Evolutionary conservation across 2,113 vertebrate species (phyloP).

Genomic region (Scomber colias): DNA sequence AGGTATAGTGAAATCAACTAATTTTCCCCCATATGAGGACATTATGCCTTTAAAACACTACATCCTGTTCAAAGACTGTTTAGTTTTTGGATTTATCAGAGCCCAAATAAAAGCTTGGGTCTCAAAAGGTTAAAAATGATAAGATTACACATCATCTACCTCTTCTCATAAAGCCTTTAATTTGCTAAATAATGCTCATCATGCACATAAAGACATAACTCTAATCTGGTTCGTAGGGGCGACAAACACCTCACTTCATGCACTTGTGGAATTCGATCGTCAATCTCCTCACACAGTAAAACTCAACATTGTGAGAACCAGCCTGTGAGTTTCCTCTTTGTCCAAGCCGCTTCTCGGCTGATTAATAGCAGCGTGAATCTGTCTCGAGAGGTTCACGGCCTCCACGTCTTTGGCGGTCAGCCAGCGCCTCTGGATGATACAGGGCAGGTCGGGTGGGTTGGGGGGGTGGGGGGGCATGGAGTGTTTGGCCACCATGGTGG

Average conservation of each 20-base stretch:
- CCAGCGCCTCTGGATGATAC: conserved; percentile 1
- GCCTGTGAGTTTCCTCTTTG: neutral
- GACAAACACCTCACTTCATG: neutral
- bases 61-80: too few species aligned
- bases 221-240: neutral
- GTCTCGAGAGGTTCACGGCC: neutral
- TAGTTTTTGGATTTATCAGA: too few species aligned
- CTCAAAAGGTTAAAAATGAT: too few species aligned
- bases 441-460: too few species aligned
- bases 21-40: too few species aligned
- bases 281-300: neutral
- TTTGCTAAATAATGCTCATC: too few species aligned
- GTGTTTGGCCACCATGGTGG: neutral
- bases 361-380: conserved; percentile 24
- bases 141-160: too few species aligned
- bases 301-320: neutral
- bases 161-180: too few species aligned
- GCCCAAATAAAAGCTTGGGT: too few species aligned
- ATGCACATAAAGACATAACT: neutral
- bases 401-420: neutral
- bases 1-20: too few species aligned
- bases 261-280: neutral
- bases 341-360: neutral
- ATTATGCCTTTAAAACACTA: too few species aligned
- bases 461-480: neutral